phyloP scores from a whole-genome alignment of 2,888 invertebrate genomes.

The Ophion obscuratus region DNA sequence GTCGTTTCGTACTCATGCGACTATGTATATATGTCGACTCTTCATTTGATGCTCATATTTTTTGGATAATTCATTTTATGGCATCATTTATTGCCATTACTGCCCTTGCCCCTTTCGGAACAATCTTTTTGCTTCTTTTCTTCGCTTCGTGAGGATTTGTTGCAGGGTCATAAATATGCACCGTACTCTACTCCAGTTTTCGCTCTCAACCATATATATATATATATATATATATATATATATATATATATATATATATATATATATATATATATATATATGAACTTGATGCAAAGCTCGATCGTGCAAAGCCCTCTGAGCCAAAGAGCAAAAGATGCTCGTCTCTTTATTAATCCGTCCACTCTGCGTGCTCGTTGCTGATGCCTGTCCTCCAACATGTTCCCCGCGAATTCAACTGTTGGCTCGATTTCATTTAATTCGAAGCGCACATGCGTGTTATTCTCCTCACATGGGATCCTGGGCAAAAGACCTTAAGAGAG shows the following conservation, averaged over 20 bases:
- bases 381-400: conserved; percentile 47
- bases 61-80: conserved; percentile 41
- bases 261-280: neutral
- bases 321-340: conserved; percentile 49
- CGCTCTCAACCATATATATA: neutral
- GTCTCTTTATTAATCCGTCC: conserved; percentile 64
- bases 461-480: conserved; percentile 43
- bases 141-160: conserved; percentile 9
- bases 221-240: neutral
- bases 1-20: neutral
- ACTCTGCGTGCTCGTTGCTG: conserved; percentile 30
- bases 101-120: neutral
- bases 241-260: neutral
- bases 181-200: conserved; percentile 25
- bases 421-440: conserved; percentile 70
- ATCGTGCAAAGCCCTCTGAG: conserved; percentile 30
- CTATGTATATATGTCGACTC: neutral
- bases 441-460: conserved; percentile 67
- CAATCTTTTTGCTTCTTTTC: neutral
- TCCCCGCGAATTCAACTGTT: conserved; percentile 55
- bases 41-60: conserved; percentile 13
- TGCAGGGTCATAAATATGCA: conserved; percentile 36
- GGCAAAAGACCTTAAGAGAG: conserved; percentile 28
- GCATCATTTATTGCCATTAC: conserved; percentile 19
- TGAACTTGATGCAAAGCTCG: neutral